These are phyloP conservation scores for Acanthosepion pharaonis DNA, from an alignment of 2,888 invertebrate species.

Conservation along the genomic window DNA sequence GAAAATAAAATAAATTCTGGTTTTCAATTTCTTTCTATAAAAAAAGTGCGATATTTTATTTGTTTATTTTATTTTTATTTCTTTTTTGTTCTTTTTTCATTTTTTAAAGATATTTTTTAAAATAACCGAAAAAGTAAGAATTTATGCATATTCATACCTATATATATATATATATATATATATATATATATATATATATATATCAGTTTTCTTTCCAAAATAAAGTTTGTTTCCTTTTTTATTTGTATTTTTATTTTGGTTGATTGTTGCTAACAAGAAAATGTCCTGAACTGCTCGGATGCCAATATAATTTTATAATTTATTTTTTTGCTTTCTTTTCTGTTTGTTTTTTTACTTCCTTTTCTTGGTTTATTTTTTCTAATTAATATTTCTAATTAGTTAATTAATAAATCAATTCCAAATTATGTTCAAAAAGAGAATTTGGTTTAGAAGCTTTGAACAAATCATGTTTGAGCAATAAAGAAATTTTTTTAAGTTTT, in stretches of 20 bases:
- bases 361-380: too few relatives aligned
- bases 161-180: too few relatives aligned
- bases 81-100: neutral
- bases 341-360: too few relatives aligned
- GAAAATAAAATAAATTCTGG: conserved; percentile 24
- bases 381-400: too few relatives aligned
- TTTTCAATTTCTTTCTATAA: neutral
- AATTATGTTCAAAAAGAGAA: too few relatives aligned
- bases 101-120: neutral
- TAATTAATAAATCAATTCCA: too few relatives aligned
- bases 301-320: neutral
- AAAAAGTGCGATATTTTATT: neutral
- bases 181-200: neutral
- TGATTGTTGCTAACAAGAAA: neutral
- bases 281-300: neutral
- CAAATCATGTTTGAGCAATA: neutral
- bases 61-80: neutral
- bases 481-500: neutral
- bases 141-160: neutral
- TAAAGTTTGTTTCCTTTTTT: too few relatives aligned
- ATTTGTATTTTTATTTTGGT: neutral
- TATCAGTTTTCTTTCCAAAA: neutral
- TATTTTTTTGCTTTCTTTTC: neutral
- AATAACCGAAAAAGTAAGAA: neutral
- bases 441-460: neutral